phyloP scores from a whole-genome alignment of 2,888 invertebrate species.

The Pollenia griseotomentosa region DNA sequence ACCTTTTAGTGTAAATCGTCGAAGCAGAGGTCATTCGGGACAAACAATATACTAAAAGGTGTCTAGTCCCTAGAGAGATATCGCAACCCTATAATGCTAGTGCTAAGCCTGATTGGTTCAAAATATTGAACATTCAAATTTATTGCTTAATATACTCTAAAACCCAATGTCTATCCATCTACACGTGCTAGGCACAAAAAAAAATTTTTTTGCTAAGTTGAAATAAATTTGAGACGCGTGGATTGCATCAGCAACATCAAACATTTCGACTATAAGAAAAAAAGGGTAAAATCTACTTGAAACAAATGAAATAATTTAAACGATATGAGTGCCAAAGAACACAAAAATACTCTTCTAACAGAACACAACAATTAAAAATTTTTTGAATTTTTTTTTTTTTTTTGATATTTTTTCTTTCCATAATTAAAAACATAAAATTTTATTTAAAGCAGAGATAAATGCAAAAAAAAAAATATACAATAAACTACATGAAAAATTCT shows the following conservation, averaged over 20 bases:
- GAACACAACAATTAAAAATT: slow-evolving; percentile 18
- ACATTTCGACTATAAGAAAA: slow-evolving; percentile 24
- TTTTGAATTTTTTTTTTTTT: slow-evolving; percentile 13
- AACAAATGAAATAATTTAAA: slow-evolving; percentile 9
- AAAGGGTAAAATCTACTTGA: slow-evolving; percentile 11
- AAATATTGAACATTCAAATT: not conserved
- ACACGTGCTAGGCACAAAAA: slow-evolving; percentile 22
- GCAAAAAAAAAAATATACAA: not conserved
- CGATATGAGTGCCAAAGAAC: not conserved
- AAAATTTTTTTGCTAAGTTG: slow-evolving; percentile 25
- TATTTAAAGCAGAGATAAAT: slow-evolving; percentile 55
- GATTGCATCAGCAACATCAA: slow-evolving; percentile 61
- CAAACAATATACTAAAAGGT: no score
- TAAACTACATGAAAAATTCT: slow-evolving; percentile 22
- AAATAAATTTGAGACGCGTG: slow-evolving; percentile 59
- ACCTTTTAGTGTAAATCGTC: no score
- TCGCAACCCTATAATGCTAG: not conserved
- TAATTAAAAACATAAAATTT: slow-evolving; percentile 66
- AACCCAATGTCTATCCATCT: slow-evolving; percentile 17
- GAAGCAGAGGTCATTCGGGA: no score
- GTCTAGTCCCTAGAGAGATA: not conserved
- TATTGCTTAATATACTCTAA: not conserved
- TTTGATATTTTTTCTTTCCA: not conserved
- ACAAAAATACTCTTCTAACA: slow-evolving; percentile 30
- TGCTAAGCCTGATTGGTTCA: not conserved